Conservation (phyloP, 2,797 vertebrate genomes). For the Lophotriccus pileatus region DNA sequence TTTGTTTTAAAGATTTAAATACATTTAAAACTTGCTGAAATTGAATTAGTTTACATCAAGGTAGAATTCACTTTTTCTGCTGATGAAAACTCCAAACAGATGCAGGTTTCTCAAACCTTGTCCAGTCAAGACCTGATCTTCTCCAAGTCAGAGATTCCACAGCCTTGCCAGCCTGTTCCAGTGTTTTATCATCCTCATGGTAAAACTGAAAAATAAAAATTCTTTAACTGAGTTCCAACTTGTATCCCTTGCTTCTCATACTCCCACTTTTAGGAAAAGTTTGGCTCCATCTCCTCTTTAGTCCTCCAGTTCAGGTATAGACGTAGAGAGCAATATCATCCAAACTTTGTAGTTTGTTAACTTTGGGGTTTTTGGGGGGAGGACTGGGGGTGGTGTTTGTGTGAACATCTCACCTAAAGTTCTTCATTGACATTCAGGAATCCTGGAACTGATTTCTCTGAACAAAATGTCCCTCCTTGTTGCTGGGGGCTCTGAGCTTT, state of each 20-base stretch:
- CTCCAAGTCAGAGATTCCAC: neutral
- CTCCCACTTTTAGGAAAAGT: neutral
- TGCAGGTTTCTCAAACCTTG: rapidly evolving
- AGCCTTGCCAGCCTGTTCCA: neutral
- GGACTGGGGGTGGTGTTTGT: neutral
- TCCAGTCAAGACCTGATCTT: neutral
- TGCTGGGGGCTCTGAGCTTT: neutral
- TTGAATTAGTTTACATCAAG: neutral
- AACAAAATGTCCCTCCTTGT: neutral
- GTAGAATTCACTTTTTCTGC: neutral
- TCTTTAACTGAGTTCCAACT: neutral
- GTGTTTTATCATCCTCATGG: neutral
- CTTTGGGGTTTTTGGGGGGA: rapidly evolving
- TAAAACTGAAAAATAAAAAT: neutral
- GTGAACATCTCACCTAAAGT: neutral
- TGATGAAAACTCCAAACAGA: neutral
- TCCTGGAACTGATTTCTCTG: neutral
- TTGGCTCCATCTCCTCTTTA: neutral
- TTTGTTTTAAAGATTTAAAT: neutral
- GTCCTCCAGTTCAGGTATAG: neutral
- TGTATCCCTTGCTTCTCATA: neutral
- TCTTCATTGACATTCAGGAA: neutral
- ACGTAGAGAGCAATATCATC: neutral
- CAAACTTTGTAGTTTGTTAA: neutral
- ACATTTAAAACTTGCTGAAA: neutral